A percentile compares a stretch with the other conserved stretches of the same genome.
Conservation (phyloP, 2,797 vertebrate genomes). For the Bufotes viridis region DNA sequence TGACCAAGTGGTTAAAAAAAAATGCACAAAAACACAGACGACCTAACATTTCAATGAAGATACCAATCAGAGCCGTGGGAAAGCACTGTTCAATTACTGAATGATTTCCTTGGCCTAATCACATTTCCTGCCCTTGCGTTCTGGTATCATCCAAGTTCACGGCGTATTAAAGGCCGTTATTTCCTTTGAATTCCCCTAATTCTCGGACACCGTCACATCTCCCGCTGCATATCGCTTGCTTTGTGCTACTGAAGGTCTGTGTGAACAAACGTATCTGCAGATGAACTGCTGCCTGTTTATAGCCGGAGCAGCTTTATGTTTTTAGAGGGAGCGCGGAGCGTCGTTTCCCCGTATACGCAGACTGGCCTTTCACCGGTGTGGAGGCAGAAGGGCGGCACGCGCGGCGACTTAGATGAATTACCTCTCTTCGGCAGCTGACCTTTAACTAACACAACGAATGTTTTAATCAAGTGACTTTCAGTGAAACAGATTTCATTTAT, state of each 20-base stretch:
- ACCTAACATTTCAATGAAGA: neutral
- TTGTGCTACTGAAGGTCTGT: neutral
- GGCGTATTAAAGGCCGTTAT: neutral
- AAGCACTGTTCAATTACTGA: neutral
- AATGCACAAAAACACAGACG: neutral
- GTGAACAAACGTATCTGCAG: neutral
- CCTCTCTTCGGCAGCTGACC: constrained; percentile 20
- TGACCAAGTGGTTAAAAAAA: neutral
- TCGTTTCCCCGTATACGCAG: neutral
- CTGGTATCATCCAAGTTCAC: neutral
- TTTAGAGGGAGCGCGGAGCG: too few species aligned
- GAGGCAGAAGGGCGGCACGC: neutral
- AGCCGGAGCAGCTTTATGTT: neutral
- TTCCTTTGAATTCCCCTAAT: constrained; percentile 19
- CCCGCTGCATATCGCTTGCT: neutral
- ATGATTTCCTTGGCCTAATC: constrained; percentile 32
- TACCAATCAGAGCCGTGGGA: constrained; percentile 15
- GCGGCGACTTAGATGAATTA: neutral
- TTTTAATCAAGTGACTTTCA: constrained; percentile 30
- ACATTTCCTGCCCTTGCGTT: constrained; percentile 26
- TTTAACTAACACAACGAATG: constrained; percentile 14
- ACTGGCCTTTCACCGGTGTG: neutral
- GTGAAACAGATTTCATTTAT: constrained; percentile 5
- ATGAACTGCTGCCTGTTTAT: neutral
- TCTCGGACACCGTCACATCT: neutral